Evolutionary conservation across 2,797 vertebrate genomes (phyloP).

Genomic region (Phoebastria nigripes): DNA sequence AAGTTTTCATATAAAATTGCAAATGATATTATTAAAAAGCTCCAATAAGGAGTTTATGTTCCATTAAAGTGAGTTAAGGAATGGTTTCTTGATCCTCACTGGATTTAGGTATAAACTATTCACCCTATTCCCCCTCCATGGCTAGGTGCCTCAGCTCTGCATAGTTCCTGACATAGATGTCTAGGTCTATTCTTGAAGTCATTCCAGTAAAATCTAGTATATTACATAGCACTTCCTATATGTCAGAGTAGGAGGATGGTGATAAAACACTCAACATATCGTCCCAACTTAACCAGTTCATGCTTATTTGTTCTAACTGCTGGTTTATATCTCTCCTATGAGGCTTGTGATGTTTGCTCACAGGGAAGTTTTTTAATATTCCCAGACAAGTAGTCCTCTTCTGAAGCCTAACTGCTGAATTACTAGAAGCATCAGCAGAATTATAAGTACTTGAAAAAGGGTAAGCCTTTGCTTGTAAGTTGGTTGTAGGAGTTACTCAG

Average conservation of each 20-base stretch:
- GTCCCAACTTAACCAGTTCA: background rate
- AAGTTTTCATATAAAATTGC: background rate
- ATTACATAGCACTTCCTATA: background rate
- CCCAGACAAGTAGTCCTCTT: background rate
- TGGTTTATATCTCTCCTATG: background rate
- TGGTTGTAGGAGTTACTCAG: background rate
- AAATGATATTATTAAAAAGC: background rate
- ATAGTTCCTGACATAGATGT: background rate
- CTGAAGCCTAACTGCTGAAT: background rate
- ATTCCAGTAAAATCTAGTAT: background rate
- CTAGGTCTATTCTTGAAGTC: background rate
- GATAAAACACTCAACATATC: background rate
- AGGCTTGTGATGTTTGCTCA: background rate
- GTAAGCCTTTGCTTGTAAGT: background rate
- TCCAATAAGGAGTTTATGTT: background rate
- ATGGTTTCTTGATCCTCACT: background rate
- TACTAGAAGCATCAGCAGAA: background rate
- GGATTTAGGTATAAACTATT: background rate
- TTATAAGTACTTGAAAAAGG: background rate
- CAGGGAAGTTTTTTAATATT: background rate
- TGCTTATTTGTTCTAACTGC: background rate
- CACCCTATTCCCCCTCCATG: background rate
- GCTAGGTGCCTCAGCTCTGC: background rate
- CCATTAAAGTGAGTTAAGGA: background rate
- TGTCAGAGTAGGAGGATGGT: background rate